These are phyloP conservation scores for Caprella mutica DNA, from an alignment of 2,888 invertebrate genomes.

Conservation along the genomic window DNA sequence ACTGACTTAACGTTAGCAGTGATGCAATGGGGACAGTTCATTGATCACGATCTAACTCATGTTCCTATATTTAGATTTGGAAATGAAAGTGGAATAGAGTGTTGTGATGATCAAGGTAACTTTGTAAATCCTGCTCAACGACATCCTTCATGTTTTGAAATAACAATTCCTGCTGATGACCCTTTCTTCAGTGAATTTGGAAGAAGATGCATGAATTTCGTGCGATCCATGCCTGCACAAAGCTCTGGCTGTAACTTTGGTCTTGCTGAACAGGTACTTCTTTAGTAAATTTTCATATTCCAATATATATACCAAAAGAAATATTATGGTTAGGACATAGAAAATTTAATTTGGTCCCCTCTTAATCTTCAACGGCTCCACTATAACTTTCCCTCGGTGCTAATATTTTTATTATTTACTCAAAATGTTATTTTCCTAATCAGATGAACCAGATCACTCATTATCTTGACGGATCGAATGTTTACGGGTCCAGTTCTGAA, in stretches of 20 bases:
- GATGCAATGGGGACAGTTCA: slow-evolving; percentile 33
- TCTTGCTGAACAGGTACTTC: slow-evolving; percentile 65
- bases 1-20: slow-evolving; percentile 24
- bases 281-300: too few relatives aligned
- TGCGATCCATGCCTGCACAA: slow-evolving; percentile 56
- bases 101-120: slow-evolving; percentile 4
- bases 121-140: slow-evolving; percentile 9
- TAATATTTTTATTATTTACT: too few relatives aligned
- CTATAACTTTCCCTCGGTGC: too few relatives aligned
- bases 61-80: slow-evolving; percentile 32
- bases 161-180: slow-evolving; percentile 23
- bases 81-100: slow-evolving; percentile 28
- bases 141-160: slow-evolving; percentile 31
- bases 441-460: slow-evolving; percentile 66
- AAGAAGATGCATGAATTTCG: slow-evolving; percentile 57
- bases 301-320: too few relatives aligned
- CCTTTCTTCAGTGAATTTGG: slow-evolving; percentile 23
- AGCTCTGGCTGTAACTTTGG: slow-evolving; percentile 51
- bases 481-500: slow-evolving; percentile 57
- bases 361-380: too few relatives aligned
- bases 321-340: too few relatives aligned
- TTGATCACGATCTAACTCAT: slow-evolving; percentile 32
- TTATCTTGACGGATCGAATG: slow-evolving; percentile 58
- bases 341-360: too few relatives aligned
- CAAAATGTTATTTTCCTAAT: background rate